Evolutionary conservation across 2,113 vertebrate species (phyloP).

Genomic region (Galemys pyrenaicus): DNA sequence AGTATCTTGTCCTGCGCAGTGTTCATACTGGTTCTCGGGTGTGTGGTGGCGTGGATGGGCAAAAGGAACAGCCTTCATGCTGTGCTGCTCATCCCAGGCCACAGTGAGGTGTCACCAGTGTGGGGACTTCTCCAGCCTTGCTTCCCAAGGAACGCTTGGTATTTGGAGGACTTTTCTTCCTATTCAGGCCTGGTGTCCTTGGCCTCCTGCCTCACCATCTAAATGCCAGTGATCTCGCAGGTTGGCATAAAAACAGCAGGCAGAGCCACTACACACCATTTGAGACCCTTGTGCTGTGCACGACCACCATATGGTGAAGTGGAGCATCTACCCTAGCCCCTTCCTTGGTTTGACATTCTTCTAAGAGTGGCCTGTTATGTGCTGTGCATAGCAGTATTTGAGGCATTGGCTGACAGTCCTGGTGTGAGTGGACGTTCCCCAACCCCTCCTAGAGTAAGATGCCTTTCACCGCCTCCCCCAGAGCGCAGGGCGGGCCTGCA

Average conservation of each 20-base stretch:
- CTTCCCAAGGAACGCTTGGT: neutral
- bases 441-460: neutral
- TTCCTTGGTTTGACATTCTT: neutral
- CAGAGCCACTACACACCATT: accelerated
- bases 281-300: too few relatives aligned
- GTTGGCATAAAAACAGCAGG: neutral
- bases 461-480: neutral
- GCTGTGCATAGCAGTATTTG: neutral
- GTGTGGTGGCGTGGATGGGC: too few relatives aligned
- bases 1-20: neutral
- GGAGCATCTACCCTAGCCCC: neutral
- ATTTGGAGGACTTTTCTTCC: neutral
- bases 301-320: neutral
- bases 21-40: neutral
- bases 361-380: neutral
- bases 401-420: neutral
- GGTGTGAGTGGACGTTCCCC: accelerated
- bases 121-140: neutral
- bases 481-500: neutral
- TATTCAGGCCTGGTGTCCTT: neutral
- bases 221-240: neutral
- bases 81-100: too few relatives aligned
- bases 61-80: too few relatives aligned
- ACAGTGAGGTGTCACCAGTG: accelerated
- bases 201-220: neutral